phyloP scores from a whole-genome alignment of 1,140 invertebrate species.

The Drosophila rhopaloa region DNA sequence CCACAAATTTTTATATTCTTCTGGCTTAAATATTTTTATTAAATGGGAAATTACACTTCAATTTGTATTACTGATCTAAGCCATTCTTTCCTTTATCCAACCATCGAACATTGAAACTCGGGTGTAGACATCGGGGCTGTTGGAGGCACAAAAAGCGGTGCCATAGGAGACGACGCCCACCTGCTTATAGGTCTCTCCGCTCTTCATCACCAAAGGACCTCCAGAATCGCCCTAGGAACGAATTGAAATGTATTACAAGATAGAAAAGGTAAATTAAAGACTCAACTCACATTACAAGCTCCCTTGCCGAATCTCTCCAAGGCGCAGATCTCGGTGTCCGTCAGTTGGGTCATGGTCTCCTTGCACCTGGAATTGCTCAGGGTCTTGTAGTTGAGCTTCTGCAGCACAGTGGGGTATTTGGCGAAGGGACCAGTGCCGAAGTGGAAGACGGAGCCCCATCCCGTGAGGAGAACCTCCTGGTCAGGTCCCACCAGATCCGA shows the following conservation, averaged over 20 bases:
- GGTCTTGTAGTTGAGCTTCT: constrained; percentile 71
- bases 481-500: constrained; percentile 62
- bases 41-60: neutral
- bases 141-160: constrained; percentile 86
- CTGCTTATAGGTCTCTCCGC: constrained; percentile 69
- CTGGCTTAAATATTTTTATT: neutral
- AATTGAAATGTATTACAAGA: constrained; percentile 74
- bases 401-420: constrained; percentile 70
- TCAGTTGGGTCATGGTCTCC: constrained; percentile 73
- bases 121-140: constrained; percentile 87
- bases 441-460: constrained; percentile 82
- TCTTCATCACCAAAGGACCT: constrained; percentile 86
- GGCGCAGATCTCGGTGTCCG: constrained; percentile 85
- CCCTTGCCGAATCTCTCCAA: constrained; percentile 85
- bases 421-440: constrained; percentile 76
- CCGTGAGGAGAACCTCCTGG: constrained; percentile 66
- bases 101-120: constrained; percentile 84
- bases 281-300: constrained; percentile 77
- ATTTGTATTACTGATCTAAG: constrained; percentile 17
- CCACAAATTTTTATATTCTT: too few relatives aligned
- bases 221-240: constrained; percentile 89
- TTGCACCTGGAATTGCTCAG: constrained; percentile 70
- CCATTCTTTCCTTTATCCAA: constrained; percentile 85
- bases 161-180: constrained; percentile 91
- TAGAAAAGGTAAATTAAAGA: rapidly evolving